These are phyloP conservation scores for Papilio glaucus DNA, from an alignment of 1,140 invertebrate species.

Conservation along the genomic window DNA sequence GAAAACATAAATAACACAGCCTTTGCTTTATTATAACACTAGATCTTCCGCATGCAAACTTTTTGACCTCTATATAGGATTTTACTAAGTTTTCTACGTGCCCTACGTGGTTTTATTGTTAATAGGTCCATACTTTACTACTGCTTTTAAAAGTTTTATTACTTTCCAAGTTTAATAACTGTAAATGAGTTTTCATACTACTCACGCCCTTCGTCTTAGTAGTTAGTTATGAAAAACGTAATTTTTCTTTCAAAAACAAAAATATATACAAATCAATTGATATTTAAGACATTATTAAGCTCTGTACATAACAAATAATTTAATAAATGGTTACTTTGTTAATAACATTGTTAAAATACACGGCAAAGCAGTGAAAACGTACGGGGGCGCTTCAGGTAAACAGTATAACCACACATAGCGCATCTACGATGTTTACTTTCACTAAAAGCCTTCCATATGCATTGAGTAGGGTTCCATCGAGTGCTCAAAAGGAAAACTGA, in stretches of 20 bases:
- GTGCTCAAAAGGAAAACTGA: constrained; percentile 38
- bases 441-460: constrained; percentile 58
- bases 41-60: background rate
- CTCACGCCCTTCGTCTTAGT: background rate
- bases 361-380: background rate
- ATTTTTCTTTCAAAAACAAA: too few relatives aligned
- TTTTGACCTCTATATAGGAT: background rate
- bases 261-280: too few relatives aligned
- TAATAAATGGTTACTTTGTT: background rate
- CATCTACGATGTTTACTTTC: constrained; percentile 66
- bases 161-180: background rate
- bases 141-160: constrained; percentile 8
- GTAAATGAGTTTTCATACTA: background rate
- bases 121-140: constrained; percentile 2
- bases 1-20: background rate
- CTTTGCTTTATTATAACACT: background rate
- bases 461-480: constrained; percentile 45
- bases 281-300: background rate
- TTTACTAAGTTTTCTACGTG: background rate
- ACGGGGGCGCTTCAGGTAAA: background rate
- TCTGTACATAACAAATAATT: background rate
- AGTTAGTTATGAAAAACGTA: background rate
- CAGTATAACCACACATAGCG: constrained; percentile 39
- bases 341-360: background rate
- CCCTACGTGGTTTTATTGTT: background rate